phyloP scores from a whole-genome alignment of 1,140 invertebrate species.

The Drosophila repletoides region DNA sequence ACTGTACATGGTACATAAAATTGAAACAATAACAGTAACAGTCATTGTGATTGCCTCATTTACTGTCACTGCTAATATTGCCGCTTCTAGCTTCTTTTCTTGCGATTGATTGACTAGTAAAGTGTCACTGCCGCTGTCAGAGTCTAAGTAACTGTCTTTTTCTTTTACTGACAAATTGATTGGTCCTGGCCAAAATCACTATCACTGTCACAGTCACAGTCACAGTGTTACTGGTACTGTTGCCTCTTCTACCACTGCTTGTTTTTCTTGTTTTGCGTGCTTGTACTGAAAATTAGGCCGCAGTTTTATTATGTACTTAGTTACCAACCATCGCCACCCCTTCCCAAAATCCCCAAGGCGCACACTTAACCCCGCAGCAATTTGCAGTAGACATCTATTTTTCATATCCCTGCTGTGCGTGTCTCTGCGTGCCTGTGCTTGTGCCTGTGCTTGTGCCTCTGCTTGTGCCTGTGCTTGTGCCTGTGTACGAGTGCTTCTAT shows the following conservation, averaged over 20 bases:
- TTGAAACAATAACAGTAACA: too few relatives aligned
- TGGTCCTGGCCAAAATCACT: too few relatives aligned
- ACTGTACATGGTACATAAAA: too few relatives aligned
- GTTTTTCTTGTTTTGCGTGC: slow-evolving; percentile 12
- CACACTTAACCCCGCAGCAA: slow-evolving; percentile 10
- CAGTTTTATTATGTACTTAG: slow-evolving; percentile 8
- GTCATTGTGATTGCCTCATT: too few relatives aligned
- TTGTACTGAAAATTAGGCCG: slow-evolving; percentile 23
- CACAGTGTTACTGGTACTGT: background rate
- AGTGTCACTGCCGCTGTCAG: too few relatives aligned
- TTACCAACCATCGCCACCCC: background rate
- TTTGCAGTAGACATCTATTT: slow-evolving; percentile 29
- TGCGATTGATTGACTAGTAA: too few relatives aligned
- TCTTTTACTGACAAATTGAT: too few relatives aligned
- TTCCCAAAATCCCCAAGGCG: slow-evolving; percentile 5
- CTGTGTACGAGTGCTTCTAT: background rate
- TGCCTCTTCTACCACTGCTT: background rate
- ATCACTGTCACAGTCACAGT: too few relatives aligned
- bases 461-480: slow-evolving; percentile 1
- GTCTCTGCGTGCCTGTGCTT: background rate
- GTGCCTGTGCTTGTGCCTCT: background rate
- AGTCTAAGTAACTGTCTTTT: too few relatives aligned
- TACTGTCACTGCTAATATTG: too few relatives aligned
- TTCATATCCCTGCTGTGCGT: slow-evolving; percentile 49
- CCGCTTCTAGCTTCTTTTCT: too few relatives aligned